These are phyloP conservation scores for Diplodus puntazzo DNA, from an alignment of 2,797 vertebrate species.

Conservation along the genomic window DNA sequence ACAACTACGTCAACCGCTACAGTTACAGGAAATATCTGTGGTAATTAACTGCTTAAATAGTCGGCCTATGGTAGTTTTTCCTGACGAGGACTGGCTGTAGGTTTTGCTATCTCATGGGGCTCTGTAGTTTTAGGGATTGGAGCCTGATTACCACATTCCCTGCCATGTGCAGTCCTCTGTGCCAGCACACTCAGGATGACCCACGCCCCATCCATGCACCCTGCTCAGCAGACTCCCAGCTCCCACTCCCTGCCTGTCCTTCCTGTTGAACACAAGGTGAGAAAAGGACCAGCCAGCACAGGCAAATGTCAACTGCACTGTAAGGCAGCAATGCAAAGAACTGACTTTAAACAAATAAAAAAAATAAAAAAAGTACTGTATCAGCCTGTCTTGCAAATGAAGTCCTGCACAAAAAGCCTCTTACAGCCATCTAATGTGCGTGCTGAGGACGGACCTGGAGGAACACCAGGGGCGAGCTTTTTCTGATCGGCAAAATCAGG, in stretches of 20 bases:
- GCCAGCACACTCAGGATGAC: slow-evolving; percentile 21
- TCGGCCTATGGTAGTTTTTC: too few relatives aligned
- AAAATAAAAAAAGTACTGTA: not conserved
- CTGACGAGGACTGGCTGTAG: too few relatives aligned
- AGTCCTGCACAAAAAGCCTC: not conserved
- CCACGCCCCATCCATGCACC: not conserved
- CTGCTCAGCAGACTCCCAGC: slow-evolving; percentile 18
- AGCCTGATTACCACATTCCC: not conserved
- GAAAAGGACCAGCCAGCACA: not conserved
- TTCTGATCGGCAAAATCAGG: slow-evolving; percentile 32
- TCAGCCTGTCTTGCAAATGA: not conserved
- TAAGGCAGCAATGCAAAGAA: not conserved
- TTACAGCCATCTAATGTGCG: not conserved
- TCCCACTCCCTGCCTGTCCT: slow-evolving; percentile 10
- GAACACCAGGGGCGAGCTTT: not conserved
- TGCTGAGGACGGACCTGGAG: not conserved
- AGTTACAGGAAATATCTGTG: too few relatives aligned
- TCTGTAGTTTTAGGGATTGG: not conserved
- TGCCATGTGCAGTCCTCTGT: slow-evolving; percentile 21
- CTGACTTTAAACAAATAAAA: not conserved
- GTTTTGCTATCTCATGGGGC: not conserved
- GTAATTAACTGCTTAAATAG: too few relatives aligned
- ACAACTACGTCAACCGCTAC: too few relatives aligned
- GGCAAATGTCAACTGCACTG: not conserved
- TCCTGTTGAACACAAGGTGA: slow-evolving; percentile 33